These are phyloP conservation scores for Albula goreensis DNA, from an alignment of 2,113 vertebrate genomes.

Conservation along the genomic window DNA sequence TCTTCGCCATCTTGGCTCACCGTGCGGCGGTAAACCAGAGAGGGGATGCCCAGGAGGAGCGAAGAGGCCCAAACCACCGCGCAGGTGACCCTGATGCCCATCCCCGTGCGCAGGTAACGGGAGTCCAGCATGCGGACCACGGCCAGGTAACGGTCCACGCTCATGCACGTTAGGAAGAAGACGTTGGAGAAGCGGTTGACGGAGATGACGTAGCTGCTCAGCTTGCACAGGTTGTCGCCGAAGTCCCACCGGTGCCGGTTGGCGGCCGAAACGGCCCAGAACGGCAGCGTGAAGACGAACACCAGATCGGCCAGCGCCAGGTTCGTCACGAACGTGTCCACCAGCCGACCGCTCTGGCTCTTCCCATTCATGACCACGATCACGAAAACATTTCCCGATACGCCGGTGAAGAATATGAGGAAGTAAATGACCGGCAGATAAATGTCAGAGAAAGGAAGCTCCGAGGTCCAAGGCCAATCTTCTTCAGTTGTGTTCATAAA, in stretches of 20 bases:
- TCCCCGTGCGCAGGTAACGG: conserved; percentile 57
- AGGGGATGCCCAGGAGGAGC: conserved; percentile 68
- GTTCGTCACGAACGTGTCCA: conserved; percentile 81
- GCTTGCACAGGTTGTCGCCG: conserved; percentile 72
- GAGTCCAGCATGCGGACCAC: conserved; percentile 71
- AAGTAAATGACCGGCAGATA: conserved; percentile 74
- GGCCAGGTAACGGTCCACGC: conserved; percentile 77
- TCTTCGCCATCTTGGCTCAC: fast-evolving
- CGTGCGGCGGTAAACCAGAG: conserved; percentile 63
- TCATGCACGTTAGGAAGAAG: conserved; percentile 78
- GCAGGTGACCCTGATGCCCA: conserved; percentile 58
- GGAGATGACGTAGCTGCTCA: conserved; percentile 76
- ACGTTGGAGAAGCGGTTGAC: conserved; percentile 83
- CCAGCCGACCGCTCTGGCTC: conserved; percentile 60
- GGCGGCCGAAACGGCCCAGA: conserved; percentile 76
- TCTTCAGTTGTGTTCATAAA: background rate
- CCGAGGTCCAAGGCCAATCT: background rate
- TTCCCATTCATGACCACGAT: conserved; percentile 64
- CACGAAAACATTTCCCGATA: conserved; percentile 77
- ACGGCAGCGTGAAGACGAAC: conserved; percentile 77
- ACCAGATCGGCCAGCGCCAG: conserved; percentile 79
- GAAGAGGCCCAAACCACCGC: conserved; percentile 67
- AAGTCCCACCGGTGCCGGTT: conserved; percentile 68
- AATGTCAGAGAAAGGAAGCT: conserved; percentile 54
- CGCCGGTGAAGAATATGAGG: conserved; percentile 72